Base-by-base conservation (phyloP, 2,888 invertebrate genomes). In the Odontocerum albicorne region DNA sequence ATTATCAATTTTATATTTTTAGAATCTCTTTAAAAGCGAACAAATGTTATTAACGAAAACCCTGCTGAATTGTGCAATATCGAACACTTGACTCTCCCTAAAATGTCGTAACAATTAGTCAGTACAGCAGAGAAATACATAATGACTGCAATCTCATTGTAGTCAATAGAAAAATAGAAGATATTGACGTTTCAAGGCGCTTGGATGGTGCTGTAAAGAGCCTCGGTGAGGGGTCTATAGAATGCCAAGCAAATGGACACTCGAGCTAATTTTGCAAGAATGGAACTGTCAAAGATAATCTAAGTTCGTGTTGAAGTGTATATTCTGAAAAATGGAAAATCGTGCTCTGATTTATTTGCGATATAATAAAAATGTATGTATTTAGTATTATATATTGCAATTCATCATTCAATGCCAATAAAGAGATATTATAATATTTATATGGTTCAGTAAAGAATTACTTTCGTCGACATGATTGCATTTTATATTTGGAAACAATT, bases 121-220 rank as follows among this genome's bases (percentile, higher is more conserved):
- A 19, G 42, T 49, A 44, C 44, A 15, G 44, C 35, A 49, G 15
- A 13, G 33, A 10, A 20, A n/a, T n/a, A n/a, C n/a, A 19, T 53
- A 58, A 58, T 50, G 58, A 58, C 36, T 33, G 38, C 55, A 58
- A 55, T 58, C 44, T 50, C 39, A 58, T 58, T 58, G 58, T 58
- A 43, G 20, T 31, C 56, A 17, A 49, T 20, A 20, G 13, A 12
- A 43, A 40, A 55, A 55, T 49, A 46, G n/a, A n/a, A n/a, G n/a
- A n/a, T n/a, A n/a, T 13, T 13, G 45, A 42, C 51, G 33, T 31
- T 43, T 51, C 42, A 43, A 35, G 51, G 43, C 43, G 43, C 21
- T 43, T 21, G 27, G 10, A 27, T 27, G 27, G 27, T 27, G 27
- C 10, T 4, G 27, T 7, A 27, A 7, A 7, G 27, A 4, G 7